Evolutionary conservation across 2,113 vertebrate genomes (phyloP), one percentile per base, ranked within the genome.

Genomic region (Tenebrosternarchus preto): DNA sequence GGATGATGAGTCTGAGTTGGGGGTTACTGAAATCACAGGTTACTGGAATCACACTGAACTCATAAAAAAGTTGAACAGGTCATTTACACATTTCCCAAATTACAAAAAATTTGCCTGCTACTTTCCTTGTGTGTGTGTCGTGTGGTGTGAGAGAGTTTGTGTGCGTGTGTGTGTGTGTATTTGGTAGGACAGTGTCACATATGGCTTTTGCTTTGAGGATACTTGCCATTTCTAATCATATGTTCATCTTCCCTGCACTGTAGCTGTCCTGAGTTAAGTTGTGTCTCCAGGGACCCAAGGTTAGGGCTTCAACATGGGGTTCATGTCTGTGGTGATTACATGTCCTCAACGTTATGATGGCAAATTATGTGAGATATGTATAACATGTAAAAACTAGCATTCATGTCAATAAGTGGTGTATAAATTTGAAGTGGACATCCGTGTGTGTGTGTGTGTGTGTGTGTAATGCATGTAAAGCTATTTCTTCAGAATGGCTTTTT

Each of bases 171-270:
- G 3, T 31, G 39, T 33, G 67, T 31, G 53, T 67, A 66, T 31
- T 27, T 22, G 46, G 31, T 16, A 31, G 22, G 33, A 1, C 24
- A 50, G 56, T 8, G 56, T 15, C 9, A 29, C 74, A 77, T 82
- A 77, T 82, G 74, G 73, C 66, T 29, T 76, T 77, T 71, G 57
- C 80, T 82, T 82, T 82, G 73, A 77, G 56, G 72, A 71, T 77
- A 66, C 63, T 71, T 66, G 66, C 66, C 73, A 81, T 39, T 73
- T 60, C 76, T 77, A 80, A 80, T 80, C 33, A 56, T 73, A 80
- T 80, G 70, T 70, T 80, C 70, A 80, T 80, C 43, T 55, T 43
- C 64, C 56, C 50, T 69, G 43, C 64, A 57, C 76, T 68, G 68
- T 27, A 80, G 78, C 69, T 73, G 70, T 46, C 50, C 59, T 31